Conservation (phyloP, 2,797 vertebrate species). For the Myioborus miniatus region DNA sequence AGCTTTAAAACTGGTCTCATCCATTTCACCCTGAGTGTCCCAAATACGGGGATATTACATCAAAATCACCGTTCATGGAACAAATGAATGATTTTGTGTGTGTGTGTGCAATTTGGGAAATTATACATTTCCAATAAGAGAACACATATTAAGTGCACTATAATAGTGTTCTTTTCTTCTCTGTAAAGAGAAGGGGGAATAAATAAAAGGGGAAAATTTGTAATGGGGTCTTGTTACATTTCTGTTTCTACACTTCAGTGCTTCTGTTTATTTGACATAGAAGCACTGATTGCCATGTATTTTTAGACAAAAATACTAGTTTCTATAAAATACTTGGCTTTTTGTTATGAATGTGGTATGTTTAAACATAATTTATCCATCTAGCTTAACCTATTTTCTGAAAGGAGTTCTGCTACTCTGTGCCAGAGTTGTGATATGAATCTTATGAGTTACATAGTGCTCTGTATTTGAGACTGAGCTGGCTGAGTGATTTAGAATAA, state of each 20-base stretch:
- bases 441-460: fast-evolving
- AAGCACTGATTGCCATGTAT: background rate
- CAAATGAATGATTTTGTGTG: background rate
- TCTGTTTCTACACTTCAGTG: background rate
- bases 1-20: background rate
- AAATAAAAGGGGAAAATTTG: background rate
- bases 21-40: background rate
- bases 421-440: background rate
- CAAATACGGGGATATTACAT: background rate
- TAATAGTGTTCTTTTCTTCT: background rate
- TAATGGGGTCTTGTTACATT: background rate
- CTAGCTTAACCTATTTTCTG: background rate
- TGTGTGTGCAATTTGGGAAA: background rate
- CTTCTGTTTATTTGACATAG: background rate
- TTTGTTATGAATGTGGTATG: background rate
- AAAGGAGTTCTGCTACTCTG: background rate
- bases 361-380: background rate
- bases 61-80: background rate
- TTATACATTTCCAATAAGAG: background rate
- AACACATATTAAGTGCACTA: background rate
- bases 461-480: background rate
- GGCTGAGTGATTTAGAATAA: background rate
- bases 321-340: background rate
- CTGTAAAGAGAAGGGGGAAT: background rate
- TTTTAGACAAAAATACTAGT: background rate